These are phyloP conservation scores for Zaprionus ornatus DNA, from an alignment of 1,140 invertebrate genomes.

Conservation along the genomic window DNA sequence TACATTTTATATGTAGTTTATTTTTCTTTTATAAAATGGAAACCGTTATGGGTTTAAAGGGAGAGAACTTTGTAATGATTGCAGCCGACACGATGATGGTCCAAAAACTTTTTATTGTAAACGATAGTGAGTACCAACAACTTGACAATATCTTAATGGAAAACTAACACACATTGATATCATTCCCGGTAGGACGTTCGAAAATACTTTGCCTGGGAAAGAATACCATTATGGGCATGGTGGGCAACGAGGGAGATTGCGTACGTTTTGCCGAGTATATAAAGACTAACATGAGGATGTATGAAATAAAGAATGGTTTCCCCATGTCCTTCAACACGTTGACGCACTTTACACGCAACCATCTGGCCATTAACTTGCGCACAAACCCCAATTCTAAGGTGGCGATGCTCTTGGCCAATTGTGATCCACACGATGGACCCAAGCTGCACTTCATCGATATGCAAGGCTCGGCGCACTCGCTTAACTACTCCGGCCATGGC, in stretches of 20 bases:
- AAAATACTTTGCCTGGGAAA: constrained; percentile 19
- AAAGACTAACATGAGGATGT: constrained; percentile 96
- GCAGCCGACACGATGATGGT: constrained; percentile 25
- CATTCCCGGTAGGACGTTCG: background rate
- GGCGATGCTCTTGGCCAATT: constrained; percentile 80
- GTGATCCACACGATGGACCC: constrained; percentile 90
- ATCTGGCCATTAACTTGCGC: constrained; percentile 94
- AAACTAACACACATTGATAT: background rate
- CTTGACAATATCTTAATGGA: too few species aligned
- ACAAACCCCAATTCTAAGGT: constrained; percentile 86
- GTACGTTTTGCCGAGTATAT: constrained; percentile 98
- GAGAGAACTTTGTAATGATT: constrained; percentile 42
- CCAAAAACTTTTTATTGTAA: background rate
- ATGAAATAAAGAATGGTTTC: constrained; percentile 98
- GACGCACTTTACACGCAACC: constrained; percentile 93
- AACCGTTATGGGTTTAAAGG: constrained; percentile 45
- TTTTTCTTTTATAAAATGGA: constrained; percentile 29
- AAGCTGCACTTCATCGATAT: constrained; percentile 94
- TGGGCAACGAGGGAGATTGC: constrained; percentile 8
- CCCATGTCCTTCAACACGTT: constrained; percentile 95
- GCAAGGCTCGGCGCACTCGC: constrained; percentile 90
- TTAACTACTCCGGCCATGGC: constrained; percentile 96
- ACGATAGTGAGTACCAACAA: constrained; percentile 28
- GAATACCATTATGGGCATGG: constrained; percentile 2
- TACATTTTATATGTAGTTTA: background rate